Base-by-base conservation (phyloP, 2,113 vertebrate species). In the Hippocampus comes region DNA sequence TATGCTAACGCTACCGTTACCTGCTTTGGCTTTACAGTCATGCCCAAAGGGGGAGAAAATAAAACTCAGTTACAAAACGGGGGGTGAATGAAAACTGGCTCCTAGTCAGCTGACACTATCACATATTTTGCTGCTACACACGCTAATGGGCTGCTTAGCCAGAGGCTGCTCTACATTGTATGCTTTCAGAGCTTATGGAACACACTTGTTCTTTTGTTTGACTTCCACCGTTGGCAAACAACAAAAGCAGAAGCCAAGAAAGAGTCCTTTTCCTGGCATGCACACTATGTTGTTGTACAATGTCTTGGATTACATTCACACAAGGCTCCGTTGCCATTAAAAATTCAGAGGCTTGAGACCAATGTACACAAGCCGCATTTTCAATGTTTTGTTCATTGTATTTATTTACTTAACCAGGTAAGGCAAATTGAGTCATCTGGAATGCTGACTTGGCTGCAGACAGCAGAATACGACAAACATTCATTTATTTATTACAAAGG, bases 21-120 rank as follows among this genome's bases (percentile, higher is more conserved):
- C 90, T 93, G 91, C 80, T 92, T 85, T 90, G 68, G 81, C 92
- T 94, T 88, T 84, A 83, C 84, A 79, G 85, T 78, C 73, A 70
- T 63, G 78, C 55, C 77, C 69, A 75, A 72, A 72, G 74, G 64
- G 65, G 43, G 68, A 82, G 30, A 86, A 87, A 71, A 85, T n/a
- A 42, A 73, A 56, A 81, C 56, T 11, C 68, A 77, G 23, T 27
- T 67, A 72, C 38, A 55, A 55, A 23, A 59, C 6, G 5, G 34
- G 34, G 34, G 34, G 34, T 0, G 34, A 60, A 23, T 18, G 23
- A 30, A 34, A 61, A 61, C 12, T 34, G 59, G 27, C 27, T 61
- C n/a, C n/a, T 23, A 9, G 53, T 23, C 53, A 56, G 53, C 21
- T 3, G 6, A 78, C 64, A 46, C 63, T 65, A 63, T 69, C 46